Evolutionary conservation across 2,113 vertebrate species (phyloP).

Genomic region (Crotalus viridis): DNA sequence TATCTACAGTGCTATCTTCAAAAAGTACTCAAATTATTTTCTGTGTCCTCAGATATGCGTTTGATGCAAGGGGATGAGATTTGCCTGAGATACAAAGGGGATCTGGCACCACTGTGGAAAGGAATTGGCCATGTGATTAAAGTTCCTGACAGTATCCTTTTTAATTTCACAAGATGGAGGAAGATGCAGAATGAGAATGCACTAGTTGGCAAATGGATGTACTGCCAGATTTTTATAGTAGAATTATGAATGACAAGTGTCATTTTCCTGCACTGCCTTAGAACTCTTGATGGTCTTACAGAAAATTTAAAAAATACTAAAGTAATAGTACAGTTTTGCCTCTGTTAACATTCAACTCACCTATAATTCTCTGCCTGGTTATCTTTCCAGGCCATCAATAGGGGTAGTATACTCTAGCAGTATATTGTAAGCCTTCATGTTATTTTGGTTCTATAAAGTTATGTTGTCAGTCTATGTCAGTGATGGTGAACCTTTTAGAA

Average conservation of each 20-base stretch:
- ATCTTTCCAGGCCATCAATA: neutral
- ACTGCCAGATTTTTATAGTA: neutral
- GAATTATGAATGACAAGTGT: neutral
- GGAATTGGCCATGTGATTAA: slow-evolving; percentile 98
- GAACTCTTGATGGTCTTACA: neutral
- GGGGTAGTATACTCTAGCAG: too few species aligned
- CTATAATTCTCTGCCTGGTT: neutral
- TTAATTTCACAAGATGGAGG: neutral
- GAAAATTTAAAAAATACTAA: neutral
- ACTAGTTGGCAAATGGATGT: neutral
- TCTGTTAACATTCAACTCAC: neutral
- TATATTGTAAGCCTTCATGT: neutral
- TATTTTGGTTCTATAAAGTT: neutral
- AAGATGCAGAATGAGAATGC: too few species aligned
- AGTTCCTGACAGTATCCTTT: slow-evolving; percentile 99
- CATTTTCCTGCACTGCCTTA: neutral
- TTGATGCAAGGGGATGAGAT: slow-evolving; percentile 99
- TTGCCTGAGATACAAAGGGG: slow-evolving; percentile 95
- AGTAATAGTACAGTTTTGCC: neutral
- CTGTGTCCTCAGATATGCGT: slow-evolving; percentile 84
- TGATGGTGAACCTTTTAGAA: too few species aligned
- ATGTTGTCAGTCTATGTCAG: too few species aligned
- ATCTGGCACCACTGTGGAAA: slow-evolving; percentile 93
- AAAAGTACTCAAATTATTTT: neutral
- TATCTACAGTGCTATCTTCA: fast-evolving